phyloP scores from a whole-genome alignment of 2,113 vertebrate genomes.

The Pygoscelis adeliae region DNA sequence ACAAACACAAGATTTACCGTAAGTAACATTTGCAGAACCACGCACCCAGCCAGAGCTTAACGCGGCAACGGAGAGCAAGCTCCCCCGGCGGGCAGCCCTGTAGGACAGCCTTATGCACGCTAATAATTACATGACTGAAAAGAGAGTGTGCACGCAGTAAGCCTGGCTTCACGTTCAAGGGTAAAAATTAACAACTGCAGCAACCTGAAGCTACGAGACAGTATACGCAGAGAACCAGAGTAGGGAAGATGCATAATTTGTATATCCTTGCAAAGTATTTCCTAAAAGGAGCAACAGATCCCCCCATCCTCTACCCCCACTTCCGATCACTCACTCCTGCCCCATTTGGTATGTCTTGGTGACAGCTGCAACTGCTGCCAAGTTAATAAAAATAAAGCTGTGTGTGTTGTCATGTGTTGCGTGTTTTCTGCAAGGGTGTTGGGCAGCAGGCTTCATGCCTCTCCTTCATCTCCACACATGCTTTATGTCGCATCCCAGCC shows the following conservation, averaged over 20 bases:
- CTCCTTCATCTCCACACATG: not conserved
- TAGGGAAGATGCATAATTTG: fast-evolving
- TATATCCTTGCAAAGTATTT: not conserved
- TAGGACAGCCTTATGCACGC: fast-evolving
- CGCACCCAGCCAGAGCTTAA: not conserved
- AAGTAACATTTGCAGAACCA: not conserved
- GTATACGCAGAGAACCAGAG: fast-evolving
- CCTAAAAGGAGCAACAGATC: not conserved
- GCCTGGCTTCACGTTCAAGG: not conserved
- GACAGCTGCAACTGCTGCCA: not conserved
- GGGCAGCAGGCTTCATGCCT: not conserved
- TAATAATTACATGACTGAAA: fast-evolving
- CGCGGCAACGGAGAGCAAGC: fast-evolving
- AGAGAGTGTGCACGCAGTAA: fast-evolving
- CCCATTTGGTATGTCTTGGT: not conserved
- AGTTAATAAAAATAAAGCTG: not conserved
- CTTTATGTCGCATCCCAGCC: not conserved
- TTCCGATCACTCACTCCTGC: not conserved
- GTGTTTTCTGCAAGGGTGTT: not conserved
- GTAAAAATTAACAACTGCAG: not conserved
- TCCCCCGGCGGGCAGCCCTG: not conserved
- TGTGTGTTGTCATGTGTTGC: not conserved
- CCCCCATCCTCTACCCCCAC: not conserved
- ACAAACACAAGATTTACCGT: too few species aligned
- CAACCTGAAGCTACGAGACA: not conserved